Evolutionary conservation across 64 coral and sea anemone genomes (phyloP).

Genomic region (Porites lutea): DNA sequence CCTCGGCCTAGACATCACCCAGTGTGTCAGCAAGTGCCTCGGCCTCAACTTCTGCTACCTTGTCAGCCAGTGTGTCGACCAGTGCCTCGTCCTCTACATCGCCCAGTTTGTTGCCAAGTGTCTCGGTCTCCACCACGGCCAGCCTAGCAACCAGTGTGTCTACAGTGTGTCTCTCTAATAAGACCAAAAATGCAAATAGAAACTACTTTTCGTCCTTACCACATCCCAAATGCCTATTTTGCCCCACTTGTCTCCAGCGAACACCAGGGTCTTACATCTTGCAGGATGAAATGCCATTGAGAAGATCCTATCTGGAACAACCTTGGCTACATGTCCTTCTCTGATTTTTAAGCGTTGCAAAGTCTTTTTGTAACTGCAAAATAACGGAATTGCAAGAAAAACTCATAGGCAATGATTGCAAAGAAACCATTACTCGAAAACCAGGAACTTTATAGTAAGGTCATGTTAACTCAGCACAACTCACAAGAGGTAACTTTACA

Average conservation of each 20-base stretch:
- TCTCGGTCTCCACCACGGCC: no score
- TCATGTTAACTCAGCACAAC: no score
- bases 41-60: no score
- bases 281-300: slow-evolving; percentile 87
- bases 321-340: slow-evolving; percentile 71
- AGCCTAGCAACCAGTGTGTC: background rate
- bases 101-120: no score
- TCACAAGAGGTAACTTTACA: no score
- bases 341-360: slow-evolving; percentile 42
- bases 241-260: slow-evolving; percentile 87
- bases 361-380: slow-evolving; percentile 70
- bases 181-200: background rate
- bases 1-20: no score
- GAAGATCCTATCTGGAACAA: slow-evolving; percentile 80
- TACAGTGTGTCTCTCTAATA: background rate
- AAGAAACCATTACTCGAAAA: background rate
- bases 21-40: no score
- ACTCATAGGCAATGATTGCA: background rate
- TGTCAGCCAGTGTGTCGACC: no score
- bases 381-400: background rate
- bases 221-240: slow-evolving; percentile 93
- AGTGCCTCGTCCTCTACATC: no score
- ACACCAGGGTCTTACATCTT: slow-evolving; percentile 64
- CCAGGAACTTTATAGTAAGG: no score
- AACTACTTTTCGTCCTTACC: slow-evolving; percentile 48